Conservation (phyloP, 2,113 vertebrate species). For the Lanius ludovicianus region DNA sequence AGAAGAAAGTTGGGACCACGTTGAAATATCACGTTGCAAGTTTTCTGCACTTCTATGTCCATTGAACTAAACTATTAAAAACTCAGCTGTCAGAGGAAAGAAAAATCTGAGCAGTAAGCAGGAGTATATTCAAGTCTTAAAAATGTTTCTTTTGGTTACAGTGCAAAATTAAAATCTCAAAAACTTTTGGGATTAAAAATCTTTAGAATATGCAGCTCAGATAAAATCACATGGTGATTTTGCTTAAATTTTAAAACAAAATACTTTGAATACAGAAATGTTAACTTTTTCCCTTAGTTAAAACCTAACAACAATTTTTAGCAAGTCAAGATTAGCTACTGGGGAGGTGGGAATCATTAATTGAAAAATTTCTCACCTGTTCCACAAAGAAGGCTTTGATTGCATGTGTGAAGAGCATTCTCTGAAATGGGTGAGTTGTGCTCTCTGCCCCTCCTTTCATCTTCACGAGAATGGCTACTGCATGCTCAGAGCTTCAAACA, state of each 20-base stretch:
- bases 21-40: background rate
- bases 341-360: background rate
- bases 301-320: background rate
- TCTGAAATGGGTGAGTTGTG: background rate
- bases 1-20: background rate
- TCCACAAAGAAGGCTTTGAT: background rate
- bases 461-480: background rate
- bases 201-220: background rate
- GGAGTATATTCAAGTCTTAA: background rate
- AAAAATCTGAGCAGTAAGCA: background rate
- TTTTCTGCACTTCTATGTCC: background rate
- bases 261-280: background rate
- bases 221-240: background rate
- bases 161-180: background rate
- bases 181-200: background rate
- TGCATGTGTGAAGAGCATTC: background rate
- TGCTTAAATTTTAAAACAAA: background rate
- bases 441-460: background rate
- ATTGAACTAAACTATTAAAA: background rate
- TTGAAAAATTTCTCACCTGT: background rate
- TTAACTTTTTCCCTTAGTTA: background rate
- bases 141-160: background rate
- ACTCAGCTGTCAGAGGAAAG: background rate
- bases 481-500: background rate
- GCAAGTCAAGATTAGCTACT: background rate